Base-by-base conservation (phyloP, 2,888 invertebrate genomes). In the Leptopilina myrica region DNA sequence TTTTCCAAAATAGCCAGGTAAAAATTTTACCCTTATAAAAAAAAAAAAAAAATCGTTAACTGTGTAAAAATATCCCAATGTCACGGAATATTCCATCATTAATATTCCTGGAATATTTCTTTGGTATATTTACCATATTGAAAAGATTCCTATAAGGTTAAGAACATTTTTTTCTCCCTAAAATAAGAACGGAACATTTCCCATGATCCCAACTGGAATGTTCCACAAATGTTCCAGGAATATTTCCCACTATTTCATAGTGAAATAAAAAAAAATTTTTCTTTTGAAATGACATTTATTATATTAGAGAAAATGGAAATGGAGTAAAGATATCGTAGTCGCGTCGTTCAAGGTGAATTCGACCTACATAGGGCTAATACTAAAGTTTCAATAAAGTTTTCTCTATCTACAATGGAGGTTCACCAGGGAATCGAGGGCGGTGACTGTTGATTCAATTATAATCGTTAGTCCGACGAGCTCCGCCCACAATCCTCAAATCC, bases 361-460 rank as follows among this genome's bases (percentile, higher is more conserved):
- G 56, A 73, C 33, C 33, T 56, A 73, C 26, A n/a, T 56, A 53
- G n/a, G 56, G 53, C 33, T 56, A 33, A 9, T 49, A 49, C 33
- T 53, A 33, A 33, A 73, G 33, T 73, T 73, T 56, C 40, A 64
- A 64, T 64, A 64, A 73, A 81, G 80, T 79, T 80, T 33, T 79
- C 79, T 81, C 79, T 79, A 69, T 59, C 79, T 82, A 85, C 85
- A 83, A 87, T 84, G 85, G 84, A 84, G 87, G 83, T 82, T 85
- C 81, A 81, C 80, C 84, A 84, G 86, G 84, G 84, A 87, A 87
- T 85, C 84, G 87, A 85, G 88, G 89, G 90, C 89, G 89, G 87
- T 87, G 90, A 90, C 89, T 88, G 90, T 90, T 90, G 90, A 90
- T 90, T 90, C 89, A 90, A 90, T 90, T 90, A 89, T 89, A 87